phyloP scores from a whole-genome alignment of 2,113 vertebrate genomes.

The Vombatus ursinus region DNA sequence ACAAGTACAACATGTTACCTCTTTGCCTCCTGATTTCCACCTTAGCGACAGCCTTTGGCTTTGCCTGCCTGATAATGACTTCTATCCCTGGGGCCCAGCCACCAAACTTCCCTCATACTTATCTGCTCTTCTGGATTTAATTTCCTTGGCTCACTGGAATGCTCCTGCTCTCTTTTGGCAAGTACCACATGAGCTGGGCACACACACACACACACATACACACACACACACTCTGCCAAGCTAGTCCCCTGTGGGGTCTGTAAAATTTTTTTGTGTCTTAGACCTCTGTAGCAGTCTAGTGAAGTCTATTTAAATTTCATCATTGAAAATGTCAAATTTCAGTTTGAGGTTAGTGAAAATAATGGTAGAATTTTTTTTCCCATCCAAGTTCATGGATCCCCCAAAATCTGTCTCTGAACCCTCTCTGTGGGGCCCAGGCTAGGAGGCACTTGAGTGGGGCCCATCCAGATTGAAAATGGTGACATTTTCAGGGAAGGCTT shows the following conservation, averaged over 20 bases:
- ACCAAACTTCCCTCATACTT: not conserved
- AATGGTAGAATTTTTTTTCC: not conserved
- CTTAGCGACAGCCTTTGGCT: not conserved
- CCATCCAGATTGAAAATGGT: constrained; percentile 75
- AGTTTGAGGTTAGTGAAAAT: not conserved
- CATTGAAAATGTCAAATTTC: not conserved
- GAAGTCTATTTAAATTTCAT: not conserved
- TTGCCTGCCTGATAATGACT: not conserved
- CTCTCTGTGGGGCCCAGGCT: not conserved
- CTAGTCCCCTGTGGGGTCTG: not conserved
- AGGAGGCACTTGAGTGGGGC: not conserved
- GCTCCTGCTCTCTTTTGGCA: not conserved
- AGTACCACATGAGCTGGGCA: not conserved
- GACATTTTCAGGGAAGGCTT: constrained; percentile 70
- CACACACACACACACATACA: too few species aligned
- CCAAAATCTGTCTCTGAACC: not conserved
- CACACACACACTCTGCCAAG: not conserved
- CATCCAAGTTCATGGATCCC: too few species aligned
- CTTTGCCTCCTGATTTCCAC: not conserved
- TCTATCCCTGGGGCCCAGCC: not conserved
- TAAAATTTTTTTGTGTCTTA: not conserved
- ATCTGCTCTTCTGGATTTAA: not conserved
- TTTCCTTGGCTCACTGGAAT: not conserved
- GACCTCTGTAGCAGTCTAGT: not conserved
- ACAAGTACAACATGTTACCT: too few species aligned